A percentile compares a stretch with the other conserved stretches of the same genome.
phyloP scores from a whole-genome alignment of 1,140 invertebrate species.

The Belonocnema kinseyi region DNA sequence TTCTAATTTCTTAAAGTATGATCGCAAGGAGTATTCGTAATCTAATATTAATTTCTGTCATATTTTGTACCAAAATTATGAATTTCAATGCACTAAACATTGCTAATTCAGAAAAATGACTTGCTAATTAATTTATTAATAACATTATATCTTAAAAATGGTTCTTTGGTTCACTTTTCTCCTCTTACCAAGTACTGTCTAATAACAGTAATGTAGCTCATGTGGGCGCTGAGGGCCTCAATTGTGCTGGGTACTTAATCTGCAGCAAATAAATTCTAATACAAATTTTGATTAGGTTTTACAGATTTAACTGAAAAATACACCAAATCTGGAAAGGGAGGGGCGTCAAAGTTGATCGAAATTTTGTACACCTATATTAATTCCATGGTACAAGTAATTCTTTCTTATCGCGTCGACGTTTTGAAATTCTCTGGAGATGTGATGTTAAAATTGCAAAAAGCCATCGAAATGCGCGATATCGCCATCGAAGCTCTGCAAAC shows the following conservation, averaged over 20 bases:
- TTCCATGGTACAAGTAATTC: conserved; percentile 80
- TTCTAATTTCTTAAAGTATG: too few relatives aligned
- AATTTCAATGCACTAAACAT: too few relatives aligned
- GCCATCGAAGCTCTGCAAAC: conserved; percentile 79
- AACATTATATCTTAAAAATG: too few relatives aligned
- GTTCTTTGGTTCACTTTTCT: too few relatives aligned
- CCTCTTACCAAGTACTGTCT: too few relatives aligned
- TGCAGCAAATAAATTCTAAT: neutral
- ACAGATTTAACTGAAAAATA: conserved; percentile 81
- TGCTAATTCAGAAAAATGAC: too few relatives aligned
- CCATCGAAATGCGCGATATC: conserved; percentile 76
- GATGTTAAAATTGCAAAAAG: conserved; percentile 77
- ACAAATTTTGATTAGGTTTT: conserved; percentile 73
- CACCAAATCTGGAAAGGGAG: conserved; percentile 77
- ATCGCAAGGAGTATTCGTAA: too few relatives aligned
- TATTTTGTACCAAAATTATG: too few relatives aligned
- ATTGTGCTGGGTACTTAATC: too few relatives aligned
- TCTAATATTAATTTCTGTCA: too few relatives aligned
- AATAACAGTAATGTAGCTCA: neutral
- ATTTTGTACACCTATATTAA: conserved; percentile 81
- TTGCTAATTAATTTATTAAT: too few relatives aligned
- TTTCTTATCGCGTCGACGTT: conserved; percentile 80
- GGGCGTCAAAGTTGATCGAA: conserved; percentile 79
- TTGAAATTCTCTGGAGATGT: conserved; percentile 82
- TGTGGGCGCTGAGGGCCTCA: neutral